A percentile compares a stretch with the other conserved stretches of the same genome.
Conservation (phyloP, 2,797 vertebrate genomes). For the Rhinatrema bivittatum region DNA sequence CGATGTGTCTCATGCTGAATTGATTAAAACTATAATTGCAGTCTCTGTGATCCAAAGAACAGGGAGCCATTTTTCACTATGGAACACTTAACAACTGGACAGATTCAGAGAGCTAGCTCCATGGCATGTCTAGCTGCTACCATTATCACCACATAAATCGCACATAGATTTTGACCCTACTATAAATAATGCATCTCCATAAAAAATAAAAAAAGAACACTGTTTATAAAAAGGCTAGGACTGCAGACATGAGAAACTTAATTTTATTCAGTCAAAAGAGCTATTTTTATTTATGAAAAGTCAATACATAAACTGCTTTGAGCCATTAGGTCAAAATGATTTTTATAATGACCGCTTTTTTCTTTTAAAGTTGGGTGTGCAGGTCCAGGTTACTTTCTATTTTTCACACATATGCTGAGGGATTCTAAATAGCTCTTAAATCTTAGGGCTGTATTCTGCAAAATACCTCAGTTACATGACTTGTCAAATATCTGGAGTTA, state of each 20-base stretch:
- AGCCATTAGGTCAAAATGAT: too few relatives aligned
- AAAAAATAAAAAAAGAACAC: conserved; percentile 2
- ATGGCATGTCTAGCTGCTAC: conserved; percentile 24
- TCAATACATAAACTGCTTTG: background rate
- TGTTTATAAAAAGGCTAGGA: conserved; percentile 1
- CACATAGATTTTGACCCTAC: conserved; percentile 15
- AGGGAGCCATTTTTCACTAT: conserved; percentile 40
- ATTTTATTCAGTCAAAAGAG: background rate
- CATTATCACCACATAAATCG: conserved; percentile 39
- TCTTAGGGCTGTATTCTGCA: too few relatives aligned
- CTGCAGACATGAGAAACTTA: conserved; percentile 1
- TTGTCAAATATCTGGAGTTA: too few relatives aligned
- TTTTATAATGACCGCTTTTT: too few relatives aligned
- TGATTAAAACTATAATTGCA: conserved; percentile 49
- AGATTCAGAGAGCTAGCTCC: conserved; percentile 30
- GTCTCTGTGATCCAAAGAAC: conserved; percentile 32
- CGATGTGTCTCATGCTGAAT: conserved; percentile 29
- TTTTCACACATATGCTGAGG: too few relatives aligned
- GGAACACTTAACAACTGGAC: conserved; percentile 27
- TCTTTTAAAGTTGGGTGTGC: too few relatives aligned
- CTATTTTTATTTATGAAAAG: background rate
- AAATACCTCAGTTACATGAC: too few relatives aligned
- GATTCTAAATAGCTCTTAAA: too few relatives aligned
- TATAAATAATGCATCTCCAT: conserved; percentile 18
- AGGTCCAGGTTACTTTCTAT: too few relatives aligned